phyloP scores from a whole-genome alignment of 2,113 vertebrate species.

The Mastomys natalensis region DNA sequence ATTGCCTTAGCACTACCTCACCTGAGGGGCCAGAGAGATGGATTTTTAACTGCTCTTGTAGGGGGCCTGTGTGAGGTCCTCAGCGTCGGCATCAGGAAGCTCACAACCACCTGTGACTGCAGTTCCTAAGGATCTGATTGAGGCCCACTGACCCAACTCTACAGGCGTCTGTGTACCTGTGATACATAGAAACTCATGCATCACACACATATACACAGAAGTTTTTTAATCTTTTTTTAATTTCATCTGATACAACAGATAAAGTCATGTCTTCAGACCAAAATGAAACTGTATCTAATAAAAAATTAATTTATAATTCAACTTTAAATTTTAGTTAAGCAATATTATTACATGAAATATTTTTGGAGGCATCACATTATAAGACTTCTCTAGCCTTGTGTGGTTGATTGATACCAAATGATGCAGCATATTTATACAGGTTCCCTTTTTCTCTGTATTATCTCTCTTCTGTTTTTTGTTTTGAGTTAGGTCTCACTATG shows the following conservation, averaged over 20 bases:
- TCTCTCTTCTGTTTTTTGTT: not conserved
- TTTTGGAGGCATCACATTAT: not conserved
- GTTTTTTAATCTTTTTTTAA: not conserved
- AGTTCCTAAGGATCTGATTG: not conserved
- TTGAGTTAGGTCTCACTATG: not conserved
- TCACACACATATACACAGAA: not conserved
- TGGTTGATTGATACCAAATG: slow-evolving; percentile 31
- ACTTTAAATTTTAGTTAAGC: slow-evolving; percentile 28
- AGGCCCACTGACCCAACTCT: not conserved
- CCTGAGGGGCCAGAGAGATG: not conserved
- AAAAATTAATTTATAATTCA: not conserved
- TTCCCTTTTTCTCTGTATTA: not conserved
- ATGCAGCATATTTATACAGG: not conserved
- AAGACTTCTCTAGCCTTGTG: not conserved
- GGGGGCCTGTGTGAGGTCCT: not conserved
- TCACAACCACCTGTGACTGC: not conserved
- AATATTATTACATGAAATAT: slow-evolving; percentile 6
- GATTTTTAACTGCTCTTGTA: not conserved
- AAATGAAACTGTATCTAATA: not conserved
- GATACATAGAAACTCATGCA: not conserved
- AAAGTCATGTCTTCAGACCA: not conserved
- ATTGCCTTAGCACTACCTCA: not conserved
- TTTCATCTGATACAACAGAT: not conserved
- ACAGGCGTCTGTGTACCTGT: not conserved
- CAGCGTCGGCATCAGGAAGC: not conserved